These are phyloP conservation scores for Chaenocephalus aceratus DNA, from an alignment of 2,113 vertebrate species.

Conservation along the genomic window DNA sequence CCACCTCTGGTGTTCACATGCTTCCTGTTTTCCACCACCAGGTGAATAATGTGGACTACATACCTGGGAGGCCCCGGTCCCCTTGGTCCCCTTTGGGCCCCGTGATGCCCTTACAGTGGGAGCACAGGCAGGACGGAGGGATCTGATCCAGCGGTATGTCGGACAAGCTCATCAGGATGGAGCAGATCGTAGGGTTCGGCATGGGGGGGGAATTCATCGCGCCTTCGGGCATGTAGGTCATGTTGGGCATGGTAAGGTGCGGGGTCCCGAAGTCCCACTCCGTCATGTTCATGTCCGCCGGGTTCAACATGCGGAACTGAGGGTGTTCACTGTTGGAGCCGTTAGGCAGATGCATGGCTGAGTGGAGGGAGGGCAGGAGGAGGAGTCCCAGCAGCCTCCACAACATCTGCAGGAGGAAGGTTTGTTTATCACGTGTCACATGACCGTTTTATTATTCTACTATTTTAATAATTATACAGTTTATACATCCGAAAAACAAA, in stretches of 20 bases:
- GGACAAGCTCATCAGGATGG: constrained; percentile 57
- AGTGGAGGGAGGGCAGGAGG: constrained; percentile 36
- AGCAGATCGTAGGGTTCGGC: constrained; percentile 37
- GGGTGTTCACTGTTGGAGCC: neutral
- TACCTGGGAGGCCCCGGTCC: constrained; percentile 77
- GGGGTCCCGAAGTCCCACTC: no score
- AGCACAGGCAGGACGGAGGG: constrained; percentile 79
- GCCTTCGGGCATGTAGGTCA: no score
- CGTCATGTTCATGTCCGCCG: no score
- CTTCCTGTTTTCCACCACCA: no score
- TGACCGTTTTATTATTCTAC: no score
- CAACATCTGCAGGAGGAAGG: constrained; percentile 60
- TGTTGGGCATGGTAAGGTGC: no score
- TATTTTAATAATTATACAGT: no score
- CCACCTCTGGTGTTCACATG: no score
- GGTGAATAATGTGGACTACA: neutral
- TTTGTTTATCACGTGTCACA: no score
- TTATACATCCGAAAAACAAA: no score
- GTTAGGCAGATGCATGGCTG: constrained; percentile 12
- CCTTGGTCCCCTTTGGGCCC: constrained; percentile 80
- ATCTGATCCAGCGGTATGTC: constrained; percentile 52
- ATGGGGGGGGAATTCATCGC: neutral
- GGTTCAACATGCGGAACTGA: no score
- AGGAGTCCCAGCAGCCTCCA: constrained; percentile 48
- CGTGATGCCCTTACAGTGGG: constrained; percentile 65